These are phyloP conservation scores for Lepus americanus DNA, from an alignment of 2,113 vertebrate species.

Conservation along the genomic window DNA sequence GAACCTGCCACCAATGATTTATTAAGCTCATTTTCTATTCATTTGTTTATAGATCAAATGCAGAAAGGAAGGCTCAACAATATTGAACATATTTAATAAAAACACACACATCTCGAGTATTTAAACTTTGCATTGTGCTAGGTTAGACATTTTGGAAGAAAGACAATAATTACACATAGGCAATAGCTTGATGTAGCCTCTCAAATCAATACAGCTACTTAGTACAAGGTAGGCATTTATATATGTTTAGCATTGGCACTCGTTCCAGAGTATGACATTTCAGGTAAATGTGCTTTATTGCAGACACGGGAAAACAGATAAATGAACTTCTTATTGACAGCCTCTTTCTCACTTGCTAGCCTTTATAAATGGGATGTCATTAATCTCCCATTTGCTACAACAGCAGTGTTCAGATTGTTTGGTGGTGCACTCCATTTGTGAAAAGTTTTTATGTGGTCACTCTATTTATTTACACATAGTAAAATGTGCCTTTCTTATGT, in stretches of 20 bases:
- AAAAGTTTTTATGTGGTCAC: conserved; percentile 41
- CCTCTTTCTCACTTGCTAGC: conserved; percentile 59
- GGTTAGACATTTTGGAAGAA: conserved; percentile 73
- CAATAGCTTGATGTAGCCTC: conserved; percentile 78
- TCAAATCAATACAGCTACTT: conserved; percentile 86
- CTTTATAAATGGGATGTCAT: conserved; percentile 63
- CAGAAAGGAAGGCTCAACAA: conserved; percentile 77
- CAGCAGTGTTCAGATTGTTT: conserved; percentile 57
- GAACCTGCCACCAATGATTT: conserved; percentile 87
- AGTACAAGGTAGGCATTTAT: conserved; percentile 73
- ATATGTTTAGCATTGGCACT: conserved; percentile 60
- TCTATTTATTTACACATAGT: conserved; percentile 47
- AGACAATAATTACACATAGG: conserved; percentile 85
- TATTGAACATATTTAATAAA: conserved; percentile 85
- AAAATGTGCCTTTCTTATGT: neutral
- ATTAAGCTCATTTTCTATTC: conserved; percentile 88
- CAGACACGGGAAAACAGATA: conserved; percentile 67
- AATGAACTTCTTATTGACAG: conserved; percentile 76
- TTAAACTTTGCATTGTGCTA: conserved; percentile 77
- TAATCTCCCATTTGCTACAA: conserved; percentile 22
- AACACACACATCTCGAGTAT: conserved; percentile 68
- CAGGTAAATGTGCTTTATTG: conserved; percentile 60
- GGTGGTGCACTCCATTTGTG: conserved; percentile 62
- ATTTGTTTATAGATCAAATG: conserved; percentile 88
- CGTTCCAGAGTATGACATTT: conserved; percentile 65